A percentile compares a stretch with the other conserved stretches of the same genome.
phyloP scores from a whole-genome alignment of 2,888 invertebrate genomes.

The Ganaspis brasiliensis region DNA sequence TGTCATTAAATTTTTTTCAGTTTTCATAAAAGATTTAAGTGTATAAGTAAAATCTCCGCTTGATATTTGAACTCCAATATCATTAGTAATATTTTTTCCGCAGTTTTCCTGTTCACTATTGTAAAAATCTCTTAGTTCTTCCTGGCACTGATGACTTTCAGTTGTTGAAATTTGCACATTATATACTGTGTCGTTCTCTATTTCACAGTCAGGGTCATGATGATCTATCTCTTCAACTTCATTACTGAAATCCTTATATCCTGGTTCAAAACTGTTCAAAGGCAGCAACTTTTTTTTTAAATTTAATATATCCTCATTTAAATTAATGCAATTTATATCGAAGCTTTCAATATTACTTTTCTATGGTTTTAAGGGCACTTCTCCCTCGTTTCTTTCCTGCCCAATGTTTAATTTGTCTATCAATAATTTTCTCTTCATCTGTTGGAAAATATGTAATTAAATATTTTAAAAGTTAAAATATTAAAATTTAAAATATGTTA shows the following conservation, averaged over 20 bases:
- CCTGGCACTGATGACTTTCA: not conserved
- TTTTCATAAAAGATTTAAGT: not conserved
- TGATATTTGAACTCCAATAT: not conserved
- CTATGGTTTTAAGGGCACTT: not conserved
- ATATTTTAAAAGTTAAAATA: not conserved
- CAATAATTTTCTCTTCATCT: not conserved
- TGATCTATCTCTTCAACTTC: not conserved
- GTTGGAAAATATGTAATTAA: not conserved
- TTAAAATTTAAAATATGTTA: too few relatives aligned
- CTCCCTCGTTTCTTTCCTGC: not conserved
- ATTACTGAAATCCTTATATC: not conserved
- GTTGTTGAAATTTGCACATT: not conserved
- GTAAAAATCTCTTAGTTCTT: not conserved
- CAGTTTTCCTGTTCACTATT: not conserved
- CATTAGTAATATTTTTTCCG: not conserved
- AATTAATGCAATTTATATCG: too few relatives aligned
- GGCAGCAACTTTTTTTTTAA: not conserved
- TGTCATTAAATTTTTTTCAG: conserved; percentile 3
- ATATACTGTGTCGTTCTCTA: not conserved
- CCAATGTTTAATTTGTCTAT: not conserved
- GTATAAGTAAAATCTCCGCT: not conserved
- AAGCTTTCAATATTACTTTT: too few relatives aligned
- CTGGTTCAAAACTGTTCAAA: not conserved
- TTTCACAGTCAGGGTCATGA: not conserved
- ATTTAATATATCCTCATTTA: too few relatives aligned